These are phyloP conservation scores for Eulemur rubriventer DNA, from an alignment of 2,797 vertebrate species.

Conservation along the genomic window DNA sequence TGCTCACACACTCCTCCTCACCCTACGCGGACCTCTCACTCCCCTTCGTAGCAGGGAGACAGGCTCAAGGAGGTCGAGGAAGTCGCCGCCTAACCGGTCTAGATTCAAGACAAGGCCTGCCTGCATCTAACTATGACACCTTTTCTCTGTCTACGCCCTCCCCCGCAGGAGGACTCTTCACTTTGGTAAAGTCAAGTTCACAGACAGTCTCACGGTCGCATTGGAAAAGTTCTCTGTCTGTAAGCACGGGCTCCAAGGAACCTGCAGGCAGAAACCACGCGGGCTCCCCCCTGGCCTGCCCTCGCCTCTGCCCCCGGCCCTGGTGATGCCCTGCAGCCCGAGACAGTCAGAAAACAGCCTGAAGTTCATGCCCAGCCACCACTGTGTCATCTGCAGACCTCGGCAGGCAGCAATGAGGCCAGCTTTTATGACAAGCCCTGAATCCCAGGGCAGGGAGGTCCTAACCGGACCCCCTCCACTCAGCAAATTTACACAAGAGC, in stretches of 20 bases:
- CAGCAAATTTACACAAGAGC: neutral
- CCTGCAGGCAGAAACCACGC: neutral
- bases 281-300: accelerated
- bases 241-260: neutral
- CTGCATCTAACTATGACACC: neutral
- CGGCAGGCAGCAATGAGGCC: neutral
- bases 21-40: neutral
- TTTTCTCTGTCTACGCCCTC: no score
- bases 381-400: neutral
- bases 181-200: neutral
- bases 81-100: neutral
- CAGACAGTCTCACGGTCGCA: neutral
- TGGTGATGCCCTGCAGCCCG: accelerated
- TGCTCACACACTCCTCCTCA: accelerated
- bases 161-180: neutral
- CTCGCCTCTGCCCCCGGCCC: accelerated
- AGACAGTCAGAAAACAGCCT: neutral
- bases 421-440: neutral
- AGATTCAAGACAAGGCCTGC: neutral
- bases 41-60: neutral
- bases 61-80: neutral
- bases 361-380: accelerated
- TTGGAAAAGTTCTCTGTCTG: neutral
- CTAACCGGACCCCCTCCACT: accelerated
- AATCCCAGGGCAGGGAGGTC: neutral